These are phyloP conservation scores for Bostrychus sinensis DNA, from an alignment of 2,113 vertebrate genomes.

Conservation along the genomic window DNA sequence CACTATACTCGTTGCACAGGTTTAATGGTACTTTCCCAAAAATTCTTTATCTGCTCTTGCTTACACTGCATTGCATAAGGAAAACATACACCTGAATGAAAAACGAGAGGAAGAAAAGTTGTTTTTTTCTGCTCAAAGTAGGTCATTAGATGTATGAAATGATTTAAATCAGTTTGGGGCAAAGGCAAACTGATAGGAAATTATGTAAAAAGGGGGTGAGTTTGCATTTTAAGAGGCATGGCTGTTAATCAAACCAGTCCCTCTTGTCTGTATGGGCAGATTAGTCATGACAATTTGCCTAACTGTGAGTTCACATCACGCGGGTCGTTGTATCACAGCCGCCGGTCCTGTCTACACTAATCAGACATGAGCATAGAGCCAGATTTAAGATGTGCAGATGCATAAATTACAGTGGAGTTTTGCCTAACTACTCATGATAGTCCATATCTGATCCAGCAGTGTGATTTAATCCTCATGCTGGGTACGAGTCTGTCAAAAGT, in stretches of 20 bases:
- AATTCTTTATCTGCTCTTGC: background rate
- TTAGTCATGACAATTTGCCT: constrained; percentile 66
- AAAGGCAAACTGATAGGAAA: background rate
- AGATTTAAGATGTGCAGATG: constrained; percentile 7
- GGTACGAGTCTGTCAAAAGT: no score
- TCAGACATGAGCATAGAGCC: constrained; percentile 2
- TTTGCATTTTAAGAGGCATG: constrained; percentile 39
- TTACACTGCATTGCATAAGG: background rate
- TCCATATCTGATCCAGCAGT: no score
- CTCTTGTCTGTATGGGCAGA: constrained; percentile 30
- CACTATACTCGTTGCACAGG: constrained; percentile 45
- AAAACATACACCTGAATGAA: no score
- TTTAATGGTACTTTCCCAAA: constrained; percentile 39
- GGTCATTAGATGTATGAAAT: background rate
- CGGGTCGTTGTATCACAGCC: constrained; percentile 28
- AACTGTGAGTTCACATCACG: constrained; percentile 56
- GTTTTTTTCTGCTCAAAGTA: no score
- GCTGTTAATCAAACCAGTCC: constrained; percentile 53
- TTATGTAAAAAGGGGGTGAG: constrained; percentile 43
- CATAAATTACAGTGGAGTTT: background rate
- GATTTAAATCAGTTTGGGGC: constrained; percentile 26
- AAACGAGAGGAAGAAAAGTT: background rate
- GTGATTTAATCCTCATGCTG: no score
- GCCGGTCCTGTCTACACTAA: constrained; percentile 2
- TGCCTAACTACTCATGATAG: background rate